These are phyloP conservation scores for Pseudomyrmex flavicornis DNA, from an alignment of 1,140 invertebrate genomes.

Conservation along the genomic window DNA sequence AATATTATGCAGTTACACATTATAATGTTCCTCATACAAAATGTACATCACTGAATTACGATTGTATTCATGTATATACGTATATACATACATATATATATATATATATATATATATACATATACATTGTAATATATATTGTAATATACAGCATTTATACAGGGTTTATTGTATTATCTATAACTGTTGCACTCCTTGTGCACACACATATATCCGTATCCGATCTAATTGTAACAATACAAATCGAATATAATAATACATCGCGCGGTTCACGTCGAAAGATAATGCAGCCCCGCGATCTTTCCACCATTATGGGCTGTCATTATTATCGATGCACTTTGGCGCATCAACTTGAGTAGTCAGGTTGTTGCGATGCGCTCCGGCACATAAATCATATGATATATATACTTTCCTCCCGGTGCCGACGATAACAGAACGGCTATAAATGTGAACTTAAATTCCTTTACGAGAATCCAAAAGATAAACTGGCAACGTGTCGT, in stretches of 20 bases:
- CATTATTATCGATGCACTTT: constrained; percentile 63
- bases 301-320: constrained; percentile 37
- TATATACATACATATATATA: neutral
- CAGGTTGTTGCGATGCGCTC: constrained; percentile 34
- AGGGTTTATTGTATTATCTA: neutral
- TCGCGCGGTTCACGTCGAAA: neutral
- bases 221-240: neutral
- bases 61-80: neutral
- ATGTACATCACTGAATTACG: neutral
- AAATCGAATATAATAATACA: neutral
- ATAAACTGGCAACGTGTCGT: constrained; percentile 51
- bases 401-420: constrained; percentile 54
- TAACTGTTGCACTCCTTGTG: too few relatives aligned
- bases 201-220: too few relatives aligned
- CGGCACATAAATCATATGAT: constrained; percentile 71
- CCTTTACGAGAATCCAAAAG: constrained; percentile 65
- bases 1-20: neutral
- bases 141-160: neutral
- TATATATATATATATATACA: neutral
- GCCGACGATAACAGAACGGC: constrained; percentile 51
- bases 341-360: constrained; percentile 39
- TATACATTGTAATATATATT: too few relatives aligned
- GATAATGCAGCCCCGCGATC: constrained; percentile 56
- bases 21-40: neutral
- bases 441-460: constrained; percentile 73